Base-by-base conservation (phyloP, 2,113 vertebrate genomes). In the Epinephelus moara region DNA sequence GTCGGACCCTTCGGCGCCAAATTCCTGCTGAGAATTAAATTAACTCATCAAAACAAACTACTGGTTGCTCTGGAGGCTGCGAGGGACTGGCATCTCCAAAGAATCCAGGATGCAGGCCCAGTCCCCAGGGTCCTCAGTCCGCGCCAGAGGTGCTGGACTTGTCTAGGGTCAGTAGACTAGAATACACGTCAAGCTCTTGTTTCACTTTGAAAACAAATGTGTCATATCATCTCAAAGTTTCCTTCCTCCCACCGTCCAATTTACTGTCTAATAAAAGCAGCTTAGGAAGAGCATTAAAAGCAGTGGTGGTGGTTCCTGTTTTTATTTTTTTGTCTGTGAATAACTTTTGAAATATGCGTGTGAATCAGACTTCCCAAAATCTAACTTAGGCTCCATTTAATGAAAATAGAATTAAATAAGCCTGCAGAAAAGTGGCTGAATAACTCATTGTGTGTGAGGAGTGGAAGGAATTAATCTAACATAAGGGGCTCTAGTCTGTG, bases 1-100 rank as follows among this genome's bases (percentile, higher is more conserved):
- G 47, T 59, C n/a, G 42, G 79, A 76, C 67, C 56, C 67, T 70
- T 82, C 15, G 71, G 80, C 42, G 57, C 73, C 89, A 85, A 52
- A 88, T 70, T 78, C 81, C 85, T 69, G 86, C 83, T 70, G 83
- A 81, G 91, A 83, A 82, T 77, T 72, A 81, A 88, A 91, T 84
- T 56, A 87, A 90, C 78, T 88, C 73, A 82, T 86, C 17, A 79
- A 89, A 84, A 91, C 75, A 82, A 91, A 73, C 74, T 60, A 70
- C 60, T 6, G 40, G 87, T 81, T 86, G 75, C 85, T 81, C 42
- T 15, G 73, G 76, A 86, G 80, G 53, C 52, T 67, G 17, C 33
- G 2, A 6, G 45, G 42, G 4, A 78, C 66, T 56, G 80, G 76
- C 71, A 73, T 0, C 37, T 9, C 49, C 55, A 49, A 67, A 61